phyloP scores from a whole-genome alignment of 1,140 invertebrate genomes.

The Euwallacea similis region DNA sequence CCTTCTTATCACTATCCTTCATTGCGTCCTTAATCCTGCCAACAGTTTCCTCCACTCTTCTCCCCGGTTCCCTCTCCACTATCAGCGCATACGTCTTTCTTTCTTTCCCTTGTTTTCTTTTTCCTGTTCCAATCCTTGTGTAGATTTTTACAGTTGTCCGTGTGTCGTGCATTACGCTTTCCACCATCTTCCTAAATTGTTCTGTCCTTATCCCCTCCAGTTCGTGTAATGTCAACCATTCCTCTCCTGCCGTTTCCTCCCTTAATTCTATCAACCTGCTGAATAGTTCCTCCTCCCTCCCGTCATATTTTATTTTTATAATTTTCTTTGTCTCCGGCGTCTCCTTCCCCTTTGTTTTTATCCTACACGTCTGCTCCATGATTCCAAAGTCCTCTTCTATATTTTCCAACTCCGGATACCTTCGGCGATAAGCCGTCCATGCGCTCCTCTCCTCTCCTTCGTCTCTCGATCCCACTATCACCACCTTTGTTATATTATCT shows the following conservation, averaged over 20 bases:
- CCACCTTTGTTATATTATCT: conserved; percentile 1
- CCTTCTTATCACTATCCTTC: background rate
- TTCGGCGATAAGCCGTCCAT: background rate
- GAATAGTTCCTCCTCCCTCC: background rate
- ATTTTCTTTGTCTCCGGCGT: background rate
- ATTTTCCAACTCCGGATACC: background rate
- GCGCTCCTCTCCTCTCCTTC: background rate
- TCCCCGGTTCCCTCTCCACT: background rate
- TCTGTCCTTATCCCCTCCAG: background rate
- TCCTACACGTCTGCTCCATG: background rate
- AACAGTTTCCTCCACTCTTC: background rate
- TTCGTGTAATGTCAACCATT: background rate
- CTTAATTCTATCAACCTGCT: background rate
- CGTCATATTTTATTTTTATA: background rate
- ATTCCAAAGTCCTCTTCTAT: background rate
- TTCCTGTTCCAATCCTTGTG: background rate
- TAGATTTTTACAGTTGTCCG: background rate
- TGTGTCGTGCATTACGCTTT: background rate
- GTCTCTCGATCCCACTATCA: background rate
- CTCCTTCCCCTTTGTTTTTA: background rate
- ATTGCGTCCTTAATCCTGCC: background rate
- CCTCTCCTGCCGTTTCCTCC: background rate
- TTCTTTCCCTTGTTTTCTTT: background rate
- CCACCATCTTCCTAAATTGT: background rate
- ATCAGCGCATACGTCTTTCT: background rate